phyloP scores from a whole-genome alignment of 2,113 vertebrate genomes.

The Tyrannus savana region DNA sequence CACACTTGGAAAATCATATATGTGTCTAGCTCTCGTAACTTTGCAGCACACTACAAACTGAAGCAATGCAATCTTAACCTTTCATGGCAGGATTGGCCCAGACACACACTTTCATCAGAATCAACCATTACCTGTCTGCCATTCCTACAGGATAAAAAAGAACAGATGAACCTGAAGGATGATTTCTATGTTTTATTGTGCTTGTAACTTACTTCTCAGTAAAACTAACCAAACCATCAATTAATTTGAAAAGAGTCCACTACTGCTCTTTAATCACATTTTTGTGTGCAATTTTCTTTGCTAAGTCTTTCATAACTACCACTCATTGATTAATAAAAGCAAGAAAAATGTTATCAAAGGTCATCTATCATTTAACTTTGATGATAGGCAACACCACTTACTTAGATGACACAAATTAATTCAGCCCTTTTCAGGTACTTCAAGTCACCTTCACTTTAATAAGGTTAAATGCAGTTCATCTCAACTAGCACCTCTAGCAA shows the following conservation, averaged over 20 bases:
- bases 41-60: neutral
- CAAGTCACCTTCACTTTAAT: neutral
- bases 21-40: neutral
- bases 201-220: neutral
- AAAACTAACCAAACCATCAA: neutral
- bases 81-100: neutral
- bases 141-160: neutral
- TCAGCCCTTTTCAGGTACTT: neutral
- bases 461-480: conserved; percentile 1
- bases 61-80: neutral
- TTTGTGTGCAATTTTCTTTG: neutral
- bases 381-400: neutral
- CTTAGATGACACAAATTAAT: neutral
- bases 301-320: neutral
- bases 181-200: neutral
- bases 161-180: neutral
- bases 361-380: neutral
- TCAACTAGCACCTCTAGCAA: neutral
- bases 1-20: neutral
- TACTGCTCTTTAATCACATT: neutral
- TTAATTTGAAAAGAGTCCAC: neutral
- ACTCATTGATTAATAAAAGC: neutral
- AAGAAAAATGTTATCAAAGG: neutral
- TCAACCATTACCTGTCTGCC: neutral
- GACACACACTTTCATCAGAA: neutral